Conservation (phyloP, 2,888 invertebrate species). For the Metopia argyrocephala region DNA sequence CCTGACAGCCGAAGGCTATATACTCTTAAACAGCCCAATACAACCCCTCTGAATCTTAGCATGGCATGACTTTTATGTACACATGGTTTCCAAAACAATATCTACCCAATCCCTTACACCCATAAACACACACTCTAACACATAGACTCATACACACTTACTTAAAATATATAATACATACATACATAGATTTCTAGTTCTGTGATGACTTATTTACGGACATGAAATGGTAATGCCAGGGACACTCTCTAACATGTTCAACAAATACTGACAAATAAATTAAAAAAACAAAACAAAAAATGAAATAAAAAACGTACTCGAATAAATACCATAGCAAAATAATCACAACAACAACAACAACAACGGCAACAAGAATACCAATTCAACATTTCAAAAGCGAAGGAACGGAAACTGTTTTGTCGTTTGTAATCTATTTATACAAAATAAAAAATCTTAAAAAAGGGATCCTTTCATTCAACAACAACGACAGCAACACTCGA, state of each 20-base stretch:
- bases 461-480: constrained; percentile 64
- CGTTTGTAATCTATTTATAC: constrained; percentile 76
- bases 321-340: constrained; percentile 50
- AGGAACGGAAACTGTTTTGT: constrained; percentile 73
- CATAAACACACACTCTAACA: background rate
- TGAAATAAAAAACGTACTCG: constrained; percentile 27
- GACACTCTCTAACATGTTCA: constrained; percentile 56
- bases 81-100: constrained; percentile 54
- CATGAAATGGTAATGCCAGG: constrained; percentile 59
- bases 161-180: constrained; percentile 2
- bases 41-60: constrained; percentile 36
- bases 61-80: constrained; percentile 41
- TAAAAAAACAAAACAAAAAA: constrained; percentile 35
- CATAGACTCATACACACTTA: background rate
- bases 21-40: constrained; percentile 25
- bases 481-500: constrained; percentile 64
- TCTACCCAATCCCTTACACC: constrained; percentile 2
- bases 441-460: constrained; percentile 63
- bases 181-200: constrained; percentile 28
- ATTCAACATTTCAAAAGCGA: constrained; percentile 50
- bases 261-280: constrained; percentile 10
- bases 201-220: constrained; percentile 48
- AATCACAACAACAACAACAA: constrained; percentile 49
- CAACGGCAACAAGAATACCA: background rate
- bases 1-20: constrained; percentile 57